Base-by-base conservation (phyloP, 1,140 invertebrate species). In the Triops cancriformis region DNA sequence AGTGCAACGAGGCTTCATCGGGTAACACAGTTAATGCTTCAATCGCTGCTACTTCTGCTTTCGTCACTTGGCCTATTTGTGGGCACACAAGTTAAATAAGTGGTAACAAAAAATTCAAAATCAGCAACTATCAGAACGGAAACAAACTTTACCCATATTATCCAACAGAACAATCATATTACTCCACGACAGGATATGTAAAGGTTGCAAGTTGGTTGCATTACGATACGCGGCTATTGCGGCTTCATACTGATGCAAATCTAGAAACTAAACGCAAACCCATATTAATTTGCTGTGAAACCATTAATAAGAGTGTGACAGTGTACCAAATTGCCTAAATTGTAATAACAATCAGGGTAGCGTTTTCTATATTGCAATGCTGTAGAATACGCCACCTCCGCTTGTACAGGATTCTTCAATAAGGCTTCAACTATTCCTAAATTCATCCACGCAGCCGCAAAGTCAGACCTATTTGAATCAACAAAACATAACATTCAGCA, bases 371-470 rank as follows among this genome's bases (percentile, higher is more conserved):
- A 88, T 42, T 83, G 86, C 0, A 98, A 84, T 5, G 95, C 95
- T 72, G 85, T 92, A 80, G 89, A 85, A 82, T 97, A 98, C 82
- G 94, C 93, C 18, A 83, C 82, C 82, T 96, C 88, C 1, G 95
- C 91, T 82, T 93, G 89, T 23, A 88, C 82, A 79, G 89, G 89
- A 80, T 91, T 89, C 79, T 91, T 90, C 72, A 91, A 85, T 18
- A 89, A 88, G 3, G 94, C 90, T 79, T 96, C 87, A 73, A 97
- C 91, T 81, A 98, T 98, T 14, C 96, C 96, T 26, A 98, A 86
- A 86, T 99, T 98, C 96, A 98, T 98, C 96, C 96, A 98, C 2
- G 95, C 96, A 18, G 94, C 92, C 7, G 96, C 91, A 89, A 98
- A 98, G 82, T 94, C 91, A 75, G 90, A 86, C 81, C 51, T 45